Evolutionary conservation across 2,888 invertebrate genomes (phyloP), one percentile per base, ranked within the genome.

Genomic region (Terebella lapidaria): DNA sequence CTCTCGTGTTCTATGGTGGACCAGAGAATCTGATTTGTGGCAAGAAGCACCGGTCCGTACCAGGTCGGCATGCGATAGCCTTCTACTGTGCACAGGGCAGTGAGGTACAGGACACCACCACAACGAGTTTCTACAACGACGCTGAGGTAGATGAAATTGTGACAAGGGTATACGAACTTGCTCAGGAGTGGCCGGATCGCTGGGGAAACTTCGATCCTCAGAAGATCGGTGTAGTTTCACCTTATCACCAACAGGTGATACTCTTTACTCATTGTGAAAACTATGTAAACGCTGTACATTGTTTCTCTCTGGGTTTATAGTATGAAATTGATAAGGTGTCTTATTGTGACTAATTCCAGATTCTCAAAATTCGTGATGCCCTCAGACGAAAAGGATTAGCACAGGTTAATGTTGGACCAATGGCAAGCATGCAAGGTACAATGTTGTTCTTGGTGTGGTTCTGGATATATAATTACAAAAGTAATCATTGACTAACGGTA

Each of bases 191-290:
- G 78, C 78, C 78, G 2, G 54, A 64, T 20, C 73, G 74, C 56
- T 77, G 75, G 76, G 78, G 76, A 20, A 56, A 61, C 15, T 57
- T 60, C 15, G 54, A 64, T n/a, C 67, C 74, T 15, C 67, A 70
- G 29, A 62, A 68, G 15, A 75, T 78, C 35, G 74, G 73, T 27
- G 74, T 78, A 1, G 75, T 77, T 30, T 68, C 76, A 2, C 72
- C 75, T 4, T 77, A 78, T 62, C 63, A 62, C 57, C 75, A 77
- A 58, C 78, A 78, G 74, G 78, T 76, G n/a, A n/a, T n/a, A n/a
- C n/a, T n/a, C n/a, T n/a, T n/a, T n/a, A n/a, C n/a, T n/a, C n/a
- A n/a, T n/a, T n/a, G n/a, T n/a, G n/a, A n/a, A n/a, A n/a, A n/a
- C n/a, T n/a, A n/a, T n/a, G n/a, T n/a, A n/a, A n/a, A n/a, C n/a